Conservation (phyloP, 2,888 invertebrate species). For the Nomada lathburiana region DNA sequence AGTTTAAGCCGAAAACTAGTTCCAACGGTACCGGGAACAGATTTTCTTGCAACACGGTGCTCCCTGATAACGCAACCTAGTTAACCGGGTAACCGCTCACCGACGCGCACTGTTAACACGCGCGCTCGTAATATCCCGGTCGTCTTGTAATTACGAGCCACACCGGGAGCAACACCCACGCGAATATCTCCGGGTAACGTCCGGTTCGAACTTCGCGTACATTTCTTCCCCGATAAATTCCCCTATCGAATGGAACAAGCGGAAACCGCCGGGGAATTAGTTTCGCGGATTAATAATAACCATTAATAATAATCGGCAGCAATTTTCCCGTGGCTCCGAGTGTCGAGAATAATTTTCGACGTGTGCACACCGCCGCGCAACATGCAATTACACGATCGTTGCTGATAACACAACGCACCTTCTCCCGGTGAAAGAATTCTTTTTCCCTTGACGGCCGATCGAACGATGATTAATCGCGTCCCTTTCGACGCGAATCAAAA, state of each 20-base stretch:
- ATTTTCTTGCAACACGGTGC: slow-evolving; percentile 50
- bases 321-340: slow-evolving; percentile 6
- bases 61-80: slow-evolving; percentile 52
- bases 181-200: not conserved
- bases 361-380: slow-evolving; percentile 2
- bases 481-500: slow-evolving; percentile 21
- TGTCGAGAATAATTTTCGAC: slow-evolving; percentile 14
- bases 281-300: slow-evolving; percentile 32
- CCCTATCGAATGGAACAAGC: slow-evolving; percentile 9
- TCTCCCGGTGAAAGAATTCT: not conserved
- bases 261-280: slow-evolving; percentile 30
- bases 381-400: slow-evolving; percentile 50
- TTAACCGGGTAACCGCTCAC: slow-evolving; percentile 1
- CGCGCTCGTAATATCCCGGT: slow-evolving; percentile 16
- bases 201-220: slow-evolving; percentile 19
- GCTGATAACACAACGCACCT: slow-evolving; percentile 30
- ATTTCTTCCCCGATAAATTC: not conserved
- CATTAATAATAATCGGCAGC: slow-evolving; percentile 13
- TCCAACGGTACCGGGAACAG: slow-evolving; percentile 37
- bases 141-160: slow-evolving; percentile 34
- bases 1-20: slow-evolving; percentile 54
- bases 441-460: not conserved
- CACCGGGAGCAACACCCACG: slow-evolving; percentile 33
- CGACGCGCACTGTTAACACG: slow-evolving; percentile 15
- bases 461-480: slow-evolving; percentile 36